Percentiles rank a stretch among this genome's conserved stretches.
phyloP scores from a whole-genome alignment of 2,888 invertebrate species.

The Synanthedon vespiformis region DNA sequence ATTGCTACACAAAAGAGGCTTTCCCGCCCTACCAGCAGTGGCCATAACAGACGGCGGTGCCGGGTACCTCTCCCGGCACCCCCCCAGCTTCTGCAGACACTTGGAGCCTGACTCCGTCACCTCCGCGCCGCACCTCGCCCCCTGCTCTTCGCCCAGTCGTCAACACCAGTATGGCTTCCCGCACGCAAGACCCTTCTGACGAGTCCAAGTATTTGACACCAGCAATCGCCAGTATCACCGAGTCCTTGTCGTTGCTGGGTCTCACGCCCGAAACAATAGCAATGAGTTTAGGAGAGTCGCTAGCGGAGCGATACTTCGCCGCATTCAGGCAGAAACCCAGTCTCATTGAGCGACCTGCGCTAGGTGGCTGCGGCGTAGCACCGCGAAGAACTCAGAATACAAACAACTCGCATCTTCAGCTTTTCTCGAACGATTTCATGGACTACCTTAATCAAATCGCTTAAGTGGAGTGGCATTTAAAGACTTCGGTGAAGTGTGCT shows the following conservation, averaged over 20 bases:
- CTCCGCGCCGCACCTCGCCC: conserved; percentile 54
- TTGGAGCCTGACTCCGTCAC: conserved; percentile 50
- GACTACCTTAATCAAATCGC: conserved; percentile 74
- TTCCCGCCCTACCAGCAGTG: conserved; percentile 79
- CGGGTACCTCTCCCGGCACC: conserved; percentile 71
- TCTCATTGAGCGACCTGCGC: conserved; percentile 28
- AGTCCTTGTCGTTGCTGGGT: conserved; percentile 54
- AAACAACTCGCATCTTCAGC: conserved; percentile 60
- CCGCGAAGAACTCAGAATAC: conserved; percentile 29
- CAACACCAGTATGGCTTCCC: conserved; percentile 64
- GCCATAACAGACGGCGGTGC: conserved; percentile 89
- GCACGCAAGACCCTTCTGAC: conserved; percentile 25
- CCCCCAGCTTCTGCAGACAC: conserved; percentile 38
- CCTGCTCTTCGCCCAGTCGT: conserved; percentile 59
- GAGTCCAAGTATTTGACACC: conserved; percentile 37
- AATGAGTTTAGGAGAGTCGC: conserved; percentile 59
- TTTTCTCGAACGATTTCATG: conserved; percentile 73
- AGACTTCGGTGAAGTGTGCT: conserved; percentile 10
- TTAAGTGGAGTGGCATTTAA: conserved; percentile 23
- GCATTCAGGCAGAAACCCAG: conserved; percentile 47
- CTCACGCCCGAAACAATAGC: conserved; percentile 55
- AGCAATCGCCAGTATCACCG: conserved; percentile 50
- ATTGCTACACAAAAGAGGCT: conserved; percentile 84
- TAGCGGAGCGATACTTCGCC: conserved; percentile 53
- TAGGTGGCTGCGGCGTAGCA: conserved; percentile 31